Percentiles rank a stretch among this genome's conserved stretches.
Conservation (phyloP, 2,113 vertebrate species). For the Myiagra hebetior region DNA sequence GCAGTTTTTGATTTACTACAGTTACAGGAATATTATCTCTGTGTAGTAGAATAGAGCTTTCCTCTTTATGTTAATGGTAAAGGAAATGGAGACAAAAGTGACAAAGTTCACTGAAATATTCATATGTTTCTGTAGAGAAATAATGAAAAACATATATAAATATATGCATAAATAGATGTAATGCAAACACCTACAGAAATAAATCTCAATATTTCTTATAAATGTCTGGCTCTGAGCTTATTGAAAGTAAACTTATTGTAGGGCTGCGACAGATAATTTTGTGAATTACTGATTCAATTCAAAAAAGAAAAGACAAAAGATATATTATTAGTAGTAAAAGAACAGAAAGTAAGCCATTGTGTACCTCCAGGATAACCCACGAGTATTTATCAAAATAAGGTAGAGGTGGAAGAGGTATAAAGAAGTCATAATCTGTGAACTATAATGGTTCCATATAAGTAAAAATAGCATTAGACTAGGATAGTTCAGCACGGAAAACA, state of each 20-base stretch:
- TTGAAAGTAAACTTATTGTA: not conserved
- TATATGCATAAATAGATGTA: not conserved
- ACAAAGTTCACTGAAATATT: not conserved
- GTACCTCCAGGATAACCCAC: not conserved
- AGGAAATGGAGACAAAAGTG: not conserved
- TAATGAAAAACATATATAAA: not conserved
- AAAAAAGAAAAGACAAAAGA: not conserved
- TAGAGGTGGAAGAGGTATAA: not conserved
- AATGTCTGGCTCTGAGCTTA: not conserved
- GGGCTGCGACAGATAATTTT: not conserved
- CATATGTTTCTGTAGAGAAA: not conserved
- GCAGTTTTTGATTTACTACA: not conserved
- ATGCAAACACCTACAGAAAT: not conserved
- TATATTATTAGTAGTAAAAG: not conserved
- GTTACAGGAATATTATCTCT: not conserved
- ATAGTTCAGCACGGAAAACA: not conserved
- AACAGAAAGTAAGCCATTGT: not conserved
- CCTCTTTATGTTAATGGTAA: not conserved
- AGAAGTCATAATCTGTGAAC: not conserved
- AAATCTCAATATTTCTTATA: not conserved
- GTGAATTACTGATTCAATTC: not conserved
- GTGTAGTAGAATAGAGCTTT: not conserved
- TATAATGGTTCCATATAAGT: not conserved
- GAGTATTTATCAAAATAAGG: not conserved
- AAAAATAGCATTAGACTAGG: not conserved